Evolutionary conservation across 1,140 invertebrate species (phyloP), one percentile per base, ranked within the genome.

Genomic region (Dufourea novaeangliae): DNA sequence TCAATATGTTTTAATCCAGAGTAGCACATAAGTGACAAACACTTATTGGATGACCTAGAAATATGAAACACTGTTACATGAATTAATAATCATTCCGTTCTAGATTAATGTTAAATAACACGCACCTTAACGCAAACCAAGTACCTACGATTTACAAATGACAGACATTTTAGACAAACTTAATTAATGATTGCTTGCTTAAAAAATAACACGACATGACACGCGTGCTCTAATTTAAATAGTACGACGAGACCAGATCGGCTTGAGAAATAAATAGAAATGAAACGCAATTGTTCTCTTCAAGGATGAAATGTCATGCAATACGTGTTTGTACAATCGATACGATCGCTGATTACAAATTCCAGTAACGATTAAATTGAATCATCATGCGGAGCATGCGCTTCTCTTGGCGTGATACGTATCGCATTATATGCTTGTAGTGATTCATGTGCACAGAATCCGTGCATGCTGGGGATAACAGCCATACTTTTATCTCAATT

Each of bases 351-450:
- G 56, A 76, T 76, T 76, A 76, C 25, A 66, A 50, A 76, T 71
- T 78, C 75, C 25, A 63, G n/a, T 56, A 71, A 44, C 77, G 77
- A 59, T 7, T 22, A 63, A 61, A 67, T 72, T 50, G 63, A 79
- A 74, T 79, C 46, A 54, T 57, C 27, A 79, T 79, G 70, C 77
- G 39, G n/a, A 12, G 70, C 77, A 79, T 66, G 77, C 70, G 50
- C 74, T 66, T 52, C 52, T 64, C 41, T 67, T 34, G 62, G 54
- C 70, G 70, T 67, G 77, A 79, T 79, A 73, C 52, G 77, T 70
- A 74, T 79, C 70, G 34, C 74, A 50, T 73, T 41, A 74, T 67
- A 64, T 52, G 25, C 22, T 2, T 57, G 77, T 62, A 79, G 32
- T 34, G 77, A 74, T n/a, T n/a, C n/a, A n/a, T 66, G 46, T 52